Percentiles rank a stretch among this genome's conserved stretches.
These are phyloP conservation scores for Teleopsis dalmanni DNA, from an alignment of 1,140 invertebrate genomes.

Conservation along the genomic window DNA sequence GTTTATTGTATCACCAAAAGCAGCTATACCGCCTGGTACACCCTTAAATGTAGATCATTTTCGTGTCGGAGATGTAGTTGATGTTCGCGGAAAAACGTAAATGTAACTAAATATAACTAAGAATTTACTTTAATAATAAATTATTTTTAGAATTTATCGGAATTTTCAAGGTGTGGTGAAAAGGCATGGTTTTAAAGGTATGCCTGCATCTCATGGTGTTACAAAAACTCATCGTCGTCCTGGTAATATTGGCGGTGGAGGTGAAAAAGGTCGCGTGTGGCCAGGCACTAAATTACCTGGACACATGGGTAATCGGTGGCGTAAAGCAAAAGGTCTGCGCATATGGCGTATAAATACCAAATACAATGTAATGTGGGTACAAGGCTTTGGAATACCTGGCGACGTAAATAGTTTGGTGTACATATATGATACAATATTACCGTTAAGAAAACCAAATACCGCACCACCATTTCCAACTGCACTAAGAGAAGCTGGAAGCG, in stretches of 20 bases:
- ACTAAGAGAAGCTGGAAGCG: slow-evolving; percentile 54
- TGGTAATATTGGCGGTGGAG: slow-evolving; percentile 83
- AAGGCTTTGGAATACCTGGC: slow-evolving; percentile 74
- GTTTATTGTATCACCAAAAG: slow-evolving; percentile 81
- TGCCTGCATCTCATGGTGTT: slow-evolving; percentile 82
- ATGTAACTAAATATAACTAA: too few species aligned
- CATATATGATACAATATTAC: slow-evolving; percentile 73
- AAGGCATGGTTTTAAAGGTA: slow-evolving; percentile 91
- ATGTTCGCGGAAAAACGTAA: slow-evolving; percentile 89
- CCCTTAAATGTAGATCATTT: slow-evolving; percentile 85
- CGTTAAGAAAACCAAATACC: slow-evolving; percentile 50
- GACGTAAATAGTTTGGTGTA: slow-evolving; percentile 70
- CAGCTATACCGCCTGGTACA: slow-evolving; percentile 81
- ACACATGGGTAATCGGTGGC: slow-evolving; percentile 85
- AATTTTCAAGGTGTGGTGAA: slow-evolving; percentile 99
- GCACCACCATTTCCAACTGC: slow-evolving; percentile 77
- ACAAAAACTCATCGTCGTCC: slow-evolving; percentile 92
- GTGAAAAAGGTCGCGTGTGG: slow-evolving; percentile 78
- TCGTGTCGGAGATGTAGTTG: slow-evolving; percentile 82
- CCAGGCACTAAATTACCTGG: slow-evolving; percentile 96
- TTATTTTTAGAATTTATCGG: slow-evolving; percentile 63
- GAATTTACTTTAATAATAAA: not conserved
- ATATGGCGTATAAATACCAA: slow-evolving; percentile 89
- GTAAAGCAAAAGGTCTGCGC: slow-evolving; percentile 64
- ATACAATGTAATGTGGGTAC: slow-evolving; percentile 85